phyloP scores from a whole-genome alignment of 2,888 invertebrate species.

The Neoaliturus tenellus region DNA sequence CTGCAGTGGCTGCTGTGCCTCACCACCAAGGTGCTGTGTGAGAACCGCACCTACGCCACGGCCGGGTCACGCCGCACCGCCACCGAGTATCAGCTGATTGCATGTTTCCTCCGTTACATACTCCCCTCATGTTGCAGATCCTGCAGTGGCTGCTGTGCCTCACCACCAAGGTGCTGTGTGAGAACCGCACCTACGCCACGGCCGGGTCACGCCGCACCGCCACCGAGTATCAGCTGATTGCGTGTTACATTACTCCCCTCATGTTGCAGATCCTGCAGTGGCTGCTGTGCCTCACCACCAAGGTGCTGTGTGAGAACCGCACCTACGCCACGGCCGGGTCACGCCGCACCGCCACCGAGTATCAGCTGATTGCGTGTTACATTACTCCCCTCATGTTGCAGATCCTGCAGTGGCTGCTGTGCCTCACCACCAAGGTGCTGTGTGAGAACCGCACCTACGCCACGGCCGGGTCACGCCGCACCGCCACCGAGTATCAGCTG shows the following conservation, averaged over 20 bases:
- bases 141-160: conserved; percentile 85
- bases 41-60: conserved; percentile 72
- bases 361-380: conserved; percentile 83
- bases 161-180: conserved; percentile 84
- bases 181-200: conserved; percentile 72
- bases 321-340: conserved; percentile 69
- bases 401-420: conserved; percentile 85
- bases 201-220: conserved; percentile 77
- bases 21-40: conserved; percentile 84
- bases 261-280: conserved; percentile 84
- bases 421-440: conserved; percentile 84
- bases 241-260: no score
- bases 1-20: conserved; percentile 85
- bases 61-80: conserved; percentile 77
- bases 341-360: conserved; percentile 82
- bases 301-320: conserved; percentile 81
- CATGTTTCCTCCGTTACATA: conserved; percentile 82
- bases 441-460: conserved; percentile 76
- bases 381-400: no score
- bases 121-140: no score
- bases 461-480: conserved; percentile 74
- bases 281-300: conserved; percentile 84
- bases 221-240: conserved; percentile 83
- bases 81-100: conserved; percentile 83
- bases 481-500: conserved; percentile 83